Percentiles rank a stretch among this genome's conserved stretches.
Evolutionary conservation across 2,113 vertebrate species (phyloP).

Genomic region (Ammodytes marinus): DNA sequence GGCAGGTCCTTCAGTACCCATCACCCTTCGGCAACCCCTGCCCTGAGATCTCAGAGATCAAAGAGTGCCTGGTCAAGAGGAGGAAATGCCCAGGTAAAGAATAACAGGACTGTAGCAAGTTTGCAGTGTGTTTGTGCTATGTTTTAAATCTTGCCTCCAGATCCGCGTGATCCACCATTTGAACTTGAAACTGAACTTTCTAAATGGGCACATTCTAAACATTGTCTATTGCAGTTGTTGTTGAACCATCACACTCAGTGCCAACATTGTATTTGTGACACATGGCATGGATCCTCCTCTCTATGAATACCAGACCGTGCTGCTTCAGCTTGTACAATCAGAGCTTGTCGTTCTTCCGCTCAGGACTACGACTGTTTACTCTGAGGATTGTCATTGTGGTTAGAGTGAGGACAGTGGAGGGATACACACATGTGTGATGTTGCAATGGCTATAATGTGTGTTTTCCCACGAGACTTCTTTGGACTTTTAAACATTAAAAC

Average conservation of each 20-base stretch:
- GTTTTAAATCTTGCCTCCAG: neutral
- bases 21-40: slow-evolving; percentile 90
- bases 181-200: neutral
- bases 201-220: neutral
- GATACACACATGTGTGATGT: slow-evolving; percentile 74
- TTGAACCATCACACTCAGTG: slow-evolving; percentile 37
- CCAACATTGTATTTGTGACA: slow-evolving; percentile 56
- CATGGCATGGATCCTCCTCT: slow-evolving; percentile 65
- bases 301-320: slow-evolving; percentile 74
- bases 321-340: slow-evolving; percentile 75
- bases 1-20: slow-evolving; percentile 90
- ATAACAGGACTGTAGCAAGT: neutral
- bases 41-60: slow-evolving; percentile 89
- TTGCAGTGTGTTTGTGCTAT: neutral
- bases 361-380: slow-evolving; percentile 79
- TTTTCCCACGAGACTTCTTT: slow-evolving; percentile 69
- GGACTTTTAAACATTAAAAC: slow-evolving; percentile 69
- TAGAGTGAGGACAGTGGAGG: slow-evolving; percentile 69
- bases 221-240: slow-evolving; percentile 13
- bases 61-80: slow-evolving; percentile 92
- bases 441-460: slow-evolving; percentile 72
- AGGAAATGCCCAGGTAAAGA: slow-evolving; percentile 92
- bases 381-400: slow-evolving; percentile 79
- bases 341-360: slow-evolving; percentile 72
- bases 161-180: neutral